Evolutionary conservation across 2,113 vertebrate species (phyloP).

Genomic region (Tachuris rubrigastra): DNA sequence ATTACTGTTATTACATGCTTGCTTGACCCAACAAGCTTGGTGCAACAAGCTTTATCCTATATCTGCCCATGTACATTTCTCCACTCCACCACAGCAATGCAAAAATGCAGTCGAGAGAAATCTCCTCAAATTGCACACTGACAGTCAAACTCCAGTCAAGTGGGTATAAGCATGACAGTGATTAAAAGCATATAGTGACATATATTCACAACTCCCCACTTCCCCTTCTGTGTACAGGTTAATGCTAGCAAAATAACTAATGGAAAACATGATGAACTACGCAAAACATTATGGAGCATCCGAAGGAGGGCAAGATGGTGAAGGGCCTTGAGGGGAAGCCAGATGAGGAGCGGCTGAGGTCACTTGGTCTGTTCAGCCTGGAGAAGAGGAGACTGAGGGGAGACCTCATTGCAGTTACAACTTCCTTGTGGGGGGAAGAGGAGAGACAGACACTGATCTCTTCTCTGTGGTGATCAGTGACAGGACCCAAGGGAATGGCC

Average conservation of each 20-base stretch:
- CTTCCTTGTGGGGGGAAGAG: too few relatives aligned
- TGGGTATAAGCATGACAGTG: background rate
- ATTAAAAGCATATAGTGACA: background rate
- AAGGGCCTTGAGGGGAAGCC: too few relatives aligned
- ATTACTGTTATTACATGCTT: background rate
- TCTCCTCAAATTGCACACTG: background rate
- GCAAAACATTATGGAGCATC: background rate
- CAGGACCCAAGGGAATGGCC: too few relatives aligned
- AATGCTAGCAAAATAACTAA: background rate
- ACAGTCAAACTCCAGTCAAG: background rate
- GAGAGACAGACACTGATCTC: too few relatives aligned
- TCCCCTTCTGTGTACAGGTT: background rate
- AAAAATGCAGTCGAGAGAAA: background rate
- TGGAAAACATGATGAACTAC: background rate
- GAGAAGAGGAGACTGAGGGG: too few relatives aligned
- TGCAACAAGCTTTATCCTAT: background rate
- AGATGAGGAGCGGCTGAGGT: too few relatives aligned
- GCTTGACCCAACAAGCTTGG: background rate
- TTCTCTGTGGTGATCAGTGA: too few relatives aligned
- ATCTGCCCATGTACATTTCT: background rate
- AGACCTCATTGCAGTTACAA: too few relatives aligned
- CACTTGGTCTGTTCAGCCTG: too few relatives aligned
- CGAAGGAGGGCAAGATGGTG: background rate
- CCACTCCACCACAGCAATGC: background rate
- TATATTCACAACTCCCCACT: background rate